Conservation (phyloP, 2,888 invertebrate species). For the Leptogaster cylindrica region DNA sequence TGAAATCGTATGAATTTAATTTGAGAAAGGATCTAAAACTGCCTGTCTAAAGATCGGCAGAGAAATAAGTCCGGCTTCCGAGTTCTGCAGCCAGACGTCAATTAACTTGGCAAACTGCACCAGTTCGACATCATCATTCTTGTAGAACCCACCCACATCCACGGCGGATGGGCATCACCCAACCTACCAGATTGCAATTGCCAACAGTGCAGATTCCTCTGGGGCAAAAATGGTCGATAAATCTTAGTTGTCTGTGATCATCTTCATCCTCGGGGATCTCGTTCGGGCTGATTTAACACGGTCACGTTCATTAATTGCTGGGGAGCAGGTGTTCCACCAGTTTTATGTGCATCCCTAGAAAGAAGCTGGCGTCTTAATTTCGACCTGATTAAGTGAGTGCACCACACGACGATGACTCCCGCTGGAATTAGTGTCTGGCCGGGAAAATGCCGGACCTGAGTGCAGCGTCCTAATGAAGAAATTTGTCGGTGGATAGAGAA, state of each 20-base stretch:
- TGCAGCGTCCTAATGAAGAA: conserved; percentile 26
- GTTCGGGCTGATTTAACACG: conserved; percentile 40
- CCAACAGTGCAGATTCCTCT: neutral
- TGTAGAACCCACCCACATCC: conserved; percentile 35
- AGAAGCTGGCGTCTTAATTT: conserved; percentile 24
- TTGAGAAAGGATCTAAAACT: too few species aligned
- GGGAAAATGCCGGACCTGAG: neutral
- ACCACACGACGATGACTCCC: neutral
- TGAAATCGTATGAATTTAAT: too few species aligned
- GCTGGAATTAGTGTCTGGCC: conserved; percentile 23
- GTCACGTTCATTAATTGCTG: conserved; percentile 34
- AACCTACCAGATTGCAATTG: conserved; percentile 23
- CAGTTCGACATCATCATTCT: conserved; percentile 36
- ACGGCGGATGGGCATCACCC: neutral
- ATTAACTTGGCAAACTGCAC: conserved; percentile 24
- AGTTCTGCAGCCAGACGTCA: conserved; percentile 24
- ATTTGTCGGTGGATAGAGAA: conserved; percentile 29
- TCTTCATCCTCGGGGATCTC: conserved; percentile 27
- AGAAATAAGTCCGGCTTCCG: too few species aligned
- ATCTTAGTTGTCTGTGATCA: conserved; percentile 21
- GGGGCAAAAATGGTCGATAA: conserved; percentile 3
- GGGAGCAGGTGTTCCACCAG: conserved; percentile 27
- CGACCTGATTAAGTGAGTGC: conserved; percentile 26
- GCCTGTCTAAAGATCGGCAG: too few species aligned
- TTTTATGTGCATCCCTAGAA: conserved; percentile 18